These are phyloP conservation scores for Manis crassicaudata DNA, from an alignment of 2,797 vertebrate species.

Conservation along the genomic window DNA sequence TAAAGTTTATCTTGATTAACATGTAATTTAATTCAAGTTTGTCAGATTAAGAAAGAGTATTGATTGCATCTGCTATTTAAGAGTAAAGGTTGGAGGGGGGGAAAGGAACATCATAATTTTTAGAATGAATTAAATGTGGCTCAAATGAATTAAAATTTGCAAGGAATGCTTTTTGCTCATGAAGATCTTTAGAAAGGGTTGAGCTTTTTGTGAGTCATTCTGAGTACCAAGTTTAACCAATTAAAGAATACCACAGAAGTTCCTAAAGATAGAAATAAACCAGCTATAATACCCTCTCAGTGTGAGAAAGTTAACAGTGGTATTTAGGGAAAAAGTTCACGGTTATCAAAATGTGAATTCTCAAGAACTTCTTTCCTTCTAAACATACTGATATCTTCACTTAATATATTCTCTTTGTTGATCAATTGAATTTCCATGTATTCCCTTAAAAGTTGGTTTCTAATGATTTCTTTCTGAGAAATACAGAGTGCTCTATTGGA, in stretches of 20 bases:
- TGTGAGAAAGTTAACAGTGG: background rate
- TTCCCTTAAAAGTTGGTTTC: background rate
- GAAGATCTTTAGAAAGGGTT: background rate
- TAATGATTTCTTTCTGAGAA: background rate
- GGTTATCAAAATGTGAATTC: background rate
- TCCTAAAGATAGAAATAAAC: background rate
- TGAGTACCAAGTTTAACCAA: background rate
- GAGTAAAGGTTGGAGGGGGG: background rate
- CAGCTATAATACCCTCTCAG: background rate
- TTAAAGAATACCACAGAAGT: background rate
- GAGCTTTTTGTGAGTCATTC: background rate
- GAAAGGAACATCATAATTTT: background rate
- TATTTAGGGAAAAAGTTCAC: background rate
- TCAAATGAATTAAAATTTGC: background rate
- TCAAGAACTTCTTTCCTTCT: background rate
- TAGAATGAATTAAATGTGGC: background rate
- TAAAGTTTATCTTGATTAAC: background rate
- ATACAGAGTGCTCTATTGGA: background rate
- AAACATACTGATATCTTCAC: background rate
- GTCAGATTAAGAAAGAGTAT: background rate
- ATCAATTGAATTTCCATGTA: conserved; percentile 1
- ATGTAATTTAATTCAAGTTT: conserved; percentile 33
- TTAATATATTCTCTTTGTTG: background rate
- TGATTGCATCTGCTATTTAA: background rate
- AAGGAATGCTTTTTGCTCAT: background rate